Percentiles rank a stretch among this genome's conserved stretches.
phyloP scores from a whole-genome alignment of 2,113 vertebrate genomes.

The Meriones unguiculatus region DNA sequence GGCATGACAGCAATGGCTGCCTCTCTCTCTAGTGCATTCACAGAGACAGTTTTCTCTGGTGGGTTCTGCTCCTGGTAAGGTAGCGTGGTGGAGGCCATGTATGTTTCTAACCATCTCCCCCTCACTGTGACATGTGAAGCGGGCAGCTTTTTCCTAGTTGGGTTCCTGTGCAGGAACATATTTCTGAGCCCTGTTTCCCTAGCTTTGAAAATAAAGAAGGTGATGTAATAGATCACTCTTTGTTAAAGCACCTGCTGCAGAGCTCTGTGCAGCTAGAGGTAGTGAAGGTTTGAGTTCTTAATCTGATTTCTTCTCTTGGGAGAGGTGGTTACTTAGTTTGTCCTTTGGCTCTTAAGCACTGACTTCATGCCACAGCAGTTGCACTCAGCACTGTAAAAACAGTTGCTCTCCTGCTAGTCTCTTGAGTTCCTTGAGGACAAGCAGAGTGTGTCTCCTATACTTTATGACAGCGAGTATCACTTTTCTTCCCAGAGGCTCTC shows the following conservation, averaged over 20 bases:
- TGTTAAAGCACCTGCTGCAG: neutral
- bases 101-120: neutral
- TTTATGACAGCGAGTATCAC: neutral
- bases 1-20: neutral
- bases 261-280: neutral
- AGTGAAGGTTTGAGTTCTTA: neutral
- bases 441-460: neutral
- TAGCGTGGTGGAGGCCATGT: neutral
- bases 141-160: neutral
- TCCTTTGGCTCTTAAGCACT: neutral
- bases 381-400: neutral
- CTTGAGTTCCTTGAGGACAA: neutral
- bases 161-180: neutral
- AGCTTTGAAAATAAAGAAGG: neutral
- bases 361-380: neutral
- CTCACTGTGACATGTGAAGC: neutral
- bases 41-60: neutral
- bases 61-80: too few relatives aligned
- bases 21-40: neutral
- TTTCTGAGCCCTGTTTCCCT: neutral
- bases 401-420: neutral
- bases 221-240: neutral
- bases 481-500: neutral
- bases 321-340: neutral
- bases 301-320: neutral